These are phyloP conservation scores for Drosophila cognata DNA, from an alignment of 2,888 invertebrate species.

Conservation along the genomic window DNA sequence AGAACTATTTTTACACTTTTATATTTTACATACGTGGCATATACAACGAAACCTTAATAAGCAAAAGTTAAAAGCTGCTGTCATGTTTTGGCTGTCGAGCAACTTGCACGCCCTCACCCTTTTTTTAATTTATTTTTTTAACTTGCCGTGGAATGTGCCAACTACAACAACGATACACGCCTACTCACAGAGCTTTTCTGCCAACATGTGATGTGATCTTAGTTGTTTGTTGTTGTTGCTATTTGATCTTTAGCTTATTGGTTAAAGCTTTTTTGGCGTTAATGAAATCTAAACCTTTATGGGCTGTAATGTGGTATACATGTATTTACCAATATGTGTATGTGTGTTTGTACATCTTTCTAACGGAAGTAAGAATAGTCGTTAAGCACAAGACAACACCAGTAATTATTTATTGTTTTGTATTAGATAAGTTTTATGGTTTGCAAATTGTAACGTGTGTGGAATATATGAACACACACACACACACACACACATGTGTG, in stretches of 20 bases:
- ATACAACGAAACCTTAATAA: slow-evolving; percentile 40
- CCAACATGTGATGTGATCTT: slow-evolving; percentile 45
- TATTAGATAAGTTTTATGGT: slow-evolving; percentile 29
- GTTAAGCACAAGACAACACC: not conserved
- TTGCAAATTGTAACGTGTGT: slow-evolving; percentile 14
- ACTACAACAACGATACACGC: slow-evolving; percentile 32
- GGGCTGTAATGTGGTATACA: not conserved
- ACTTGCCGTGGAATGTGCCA: slow-evolving; percentile 33
- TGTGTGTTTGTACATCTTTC: not conserved
- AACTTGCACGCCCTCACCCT: slow-evolving; percentile 62
- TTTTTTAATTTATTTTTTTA: slow-evolving; percentile 5
- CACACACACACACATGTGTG: not conserved
- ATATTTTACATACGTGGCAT: not conserved
- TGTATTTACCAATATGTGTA: not conserved
- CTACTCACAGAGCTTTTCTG: slow-evolving; percentile 41
- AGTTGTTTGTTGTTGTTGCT: slow-evolving; percentile 26
- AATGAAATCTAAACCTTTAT: slow-evolving; percentile 34
- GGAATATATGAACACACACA: not conserved
- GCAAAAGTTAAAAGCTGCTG: slow-evolving; percentile 38
- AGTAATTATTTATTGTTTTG: slow-evolving; percentile 16
- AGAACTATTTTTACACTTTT: slow-evolving; percentile 52
- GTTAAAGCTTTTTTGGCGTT: slow-evolving; percentile 25
- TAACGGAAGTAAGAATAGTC: slow-evolving; percentile 16
- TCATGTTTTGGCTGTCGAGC: slow-evolving; percentile 62
- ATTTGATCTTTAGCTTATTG: slow-evolving; percentile 47